A percentile compares a stretch with the other conserved stretches of the same genome.
Conservation (phyloP, 2,113 vertebrate species). For the Asarcornis scutulata region DNA sequence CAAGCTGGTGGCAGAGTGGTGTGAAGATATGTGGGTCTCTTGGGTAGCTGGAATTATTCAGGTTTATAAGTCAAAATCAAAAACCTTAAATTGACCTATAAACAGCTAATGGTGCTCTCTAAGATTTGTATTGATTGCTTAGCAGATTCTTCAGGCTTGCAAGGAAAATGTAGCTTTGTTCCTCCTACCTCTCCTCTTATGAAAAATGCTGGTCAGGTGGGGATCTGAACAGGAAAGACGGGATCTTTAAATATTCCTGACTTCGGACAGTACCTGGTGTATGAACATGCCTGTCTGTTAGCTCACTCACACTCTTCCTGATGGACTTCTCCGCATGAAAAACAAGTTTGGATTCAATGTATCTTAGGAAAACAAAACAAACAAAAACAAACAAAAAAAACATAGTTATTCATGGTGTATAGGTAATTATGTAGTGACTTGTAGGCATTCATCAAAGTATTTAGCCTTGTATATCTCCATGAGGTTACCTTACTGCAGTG, state of each 20-base stretch:
- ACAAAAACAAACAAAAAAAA: neutral
- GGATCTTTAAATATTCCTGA: rapidly evolving
- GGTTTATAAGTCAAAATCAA: neutral
- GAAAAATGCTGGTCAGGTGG: neutral
- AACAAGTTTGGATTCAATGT: neutral
- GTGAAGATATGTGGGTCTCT: neutral
- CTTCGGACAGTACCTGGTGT: rapidly evolving
- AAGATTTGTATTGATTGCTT: neutral
- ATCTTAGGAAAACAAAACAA: neutral
- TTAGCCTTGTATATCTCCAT: rapidly evolving
- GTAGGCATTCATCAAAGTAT: rapidly evolving
- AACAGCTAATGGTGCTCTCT: neutral
- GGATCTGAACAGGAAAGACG: neutral
- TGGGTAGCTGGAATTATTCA: neutral
- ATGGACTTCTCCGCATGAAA: rapidly evolving
- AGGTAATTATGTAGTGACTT: rapidly evolving
- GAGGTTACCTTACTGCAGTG: rapidly evolving
- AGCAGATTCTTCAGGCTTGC: neutral
- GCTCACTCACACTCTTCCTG: neutral
- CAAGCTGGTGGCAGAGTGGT: neutral
- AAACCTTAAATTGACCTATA: neutral
- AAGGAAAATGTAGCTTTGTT: neutral
- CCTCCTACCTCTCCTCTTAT: neutral
- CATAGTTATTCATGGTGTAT: rapidly evolving
- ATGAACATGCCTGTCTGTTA: rapidly evolving